phyloP scores from a whole-genome alignment of 2,113 vertebrate genomes.

The Pleuronectes platessa region DNA sequence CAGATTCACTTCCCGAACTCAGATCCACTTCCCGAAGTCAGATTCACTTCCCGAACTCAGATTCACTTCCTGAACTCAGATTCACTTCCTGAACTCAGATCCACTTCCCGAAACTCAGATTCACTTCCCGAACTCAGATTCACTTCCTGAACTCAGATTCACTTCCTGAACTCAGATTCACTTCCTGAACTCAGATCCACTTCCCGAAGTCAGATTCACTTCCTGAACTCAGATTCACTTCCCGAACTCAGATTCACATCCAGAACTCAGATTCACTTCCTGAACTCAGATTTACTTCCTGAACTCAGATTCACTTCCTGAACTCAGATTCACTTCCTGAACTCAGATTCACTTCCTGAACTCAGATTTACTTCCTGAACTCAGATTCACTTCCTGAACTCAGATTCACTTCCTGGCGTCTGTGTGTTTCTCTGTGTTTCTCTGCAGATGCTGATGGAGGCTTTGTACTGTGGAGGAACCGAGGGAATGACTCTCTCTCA shows the following conservation, averaged over 20 bases:
- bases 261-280: neutral
- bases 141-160: fast-evolving
- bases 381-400: neutral
- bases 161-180: fast-evolving
- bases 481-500: slow-evolving; percentile 85
- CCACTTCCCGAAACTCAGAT: fast-evolving
- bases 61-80: neutral
- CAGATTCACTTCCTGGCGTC: neutral
- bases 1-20: no score
- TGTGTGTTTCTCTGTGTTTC: no score
- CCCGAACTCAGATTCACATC: fast-evolving
- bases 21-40: fast-evolving
- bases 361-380: fast-evolving
- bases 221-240: fast-evolving
- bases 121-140: neutral
- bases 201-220: neutral
- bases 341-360: fast-evolving
- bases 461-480: slow-evolving; percentile 92
- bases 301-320: neutral
- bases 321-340: fast-evolving
- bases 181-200: fast-evolving
- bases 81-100: fast-evolving
- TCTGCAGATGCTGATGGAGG: slow-evolving; percentile 92
- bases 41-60: fast-evolving
- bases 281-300: fast-evolving